phyloP scores from a whole-genome alignment of 2,888 invertebrate species.

The Agapostemon virescens region DNA sequence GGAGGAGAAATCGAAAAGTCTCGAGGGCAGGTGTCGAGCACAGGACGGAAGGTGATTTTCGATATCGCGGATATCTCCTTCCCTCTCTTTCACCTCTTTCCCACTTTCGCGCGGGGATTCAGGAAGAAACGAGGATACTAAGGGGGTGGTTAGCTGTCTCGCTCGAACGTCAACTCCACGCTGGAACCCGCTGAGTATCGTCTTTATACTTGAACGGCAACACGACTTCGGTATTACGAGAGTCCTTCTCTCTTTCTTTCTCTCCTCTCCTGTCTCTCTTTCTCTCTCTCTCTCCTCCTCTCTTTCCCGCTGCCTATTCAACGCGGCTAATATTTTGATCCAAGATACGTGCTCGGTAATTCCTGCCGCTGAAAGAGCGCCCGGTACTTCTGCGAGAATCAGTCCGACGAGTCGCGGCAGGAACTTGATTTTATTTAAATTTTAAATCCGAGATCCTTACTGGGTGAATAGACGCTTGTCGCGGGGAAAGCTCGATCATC shows the following conservation, averaged over 20 bases:
- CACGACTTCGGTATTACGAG: slow-evolving; percentile 48
- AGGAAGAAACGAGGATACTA: slow-evolving; percentile 10
- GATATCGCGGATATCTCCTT: slow-evolving; percentile 62
- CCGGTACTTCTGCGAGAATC: slow-evolving; percentile 26
- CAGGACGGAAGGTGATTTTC: slow-evolving; percentile 49
- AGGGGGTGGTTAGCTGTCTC: slow-evolving; percentile 1
- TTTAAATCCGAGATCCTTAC: slow-evolving; percentile 39
- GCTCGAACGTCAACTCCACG: slow-evolving; percentile 41
- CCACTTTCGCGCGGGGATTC: slow-evolving; percentile 30
- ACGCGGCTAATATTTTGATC: slow-evolving; percentile 62
- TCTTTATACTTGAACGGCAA: slow-evolving; percentile 38
- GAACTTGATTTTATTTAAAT: slow-evolving; percentile 51
- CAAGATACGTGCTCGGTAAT: slow-evolving; percentile 46
- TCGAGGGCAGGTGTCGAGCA: slow-evolving; percentile 29
- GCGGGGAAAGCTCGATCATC: slow-evolving; percentile 1
- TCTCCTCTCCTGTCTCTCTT: neutral
- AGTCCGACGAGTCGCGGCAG: slow-evolving; percentile 10
- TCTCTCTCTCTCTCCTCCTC: slow-evolving; percentile 1
- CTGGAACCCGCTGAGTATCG: slow-evolving; percentile 34
- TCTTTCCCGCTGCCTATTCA: slow-evolving; percentile 40
- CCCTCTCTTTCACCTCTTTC: neutral
- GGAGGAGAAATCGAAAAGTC: slow-evolving; percentile 25
- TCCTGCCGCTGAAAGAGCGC: slow-evolving; percentile 19
- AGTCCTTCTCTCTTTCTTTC: slow-evolving; percentile 8
- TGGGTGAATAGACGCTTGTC: slow-evolving; percentile 23